Percentiles rank a stretch among this genome's conserved stretches.
Evolutionary conservation across 2,113 vertebrate genomes (phyloP).

Genomic region (Cyprinodon brontotheroides): DNA sequence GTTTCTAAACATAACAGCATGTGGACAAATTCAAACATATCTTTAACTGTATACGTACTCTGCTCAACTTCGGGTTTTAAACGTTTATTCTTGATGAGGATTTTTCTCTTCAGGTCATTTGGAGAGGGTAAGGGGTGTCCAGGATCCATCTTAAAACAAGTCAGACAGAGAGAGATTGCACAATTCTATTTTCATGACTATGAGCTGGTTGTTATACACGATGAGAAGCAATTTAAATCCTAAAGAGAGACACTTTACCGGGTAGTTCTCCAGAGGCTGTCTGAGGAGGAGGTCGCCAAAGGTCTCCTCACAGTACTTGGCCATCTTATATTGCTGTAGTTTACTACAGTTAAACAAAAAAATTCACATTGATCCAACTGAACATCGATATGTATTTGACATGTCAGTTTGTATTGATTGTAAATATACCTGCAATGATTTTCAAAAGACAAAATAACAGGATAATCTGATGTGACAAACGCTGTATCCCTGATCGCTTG

Average conservation of each 20-base stretch:
- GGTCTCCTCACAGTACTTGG: constrained; percentile 97
- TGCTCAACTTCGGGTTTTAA: constrained; percentile 98
- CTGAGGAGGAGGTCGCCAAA: constrained; percentile 96
- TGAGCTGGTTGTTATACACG: background rate
- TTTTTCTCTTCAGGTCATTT: constrained; percentile 95
- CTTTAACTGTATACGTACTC: constrained; percentile 80
- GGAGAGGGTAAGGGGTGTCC: constrained; percentile 91
- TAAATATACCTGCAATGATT: constrained; percentile 94
- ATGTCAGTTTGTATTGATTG: background rate
- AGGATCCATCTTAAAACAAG: constrained; percentile 86
- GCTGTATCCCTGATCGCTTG: constrained; percentile 98
- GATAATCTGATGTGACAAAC: constrained; percentile 94
- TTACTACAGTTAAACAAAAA: constrained; percentile 81
- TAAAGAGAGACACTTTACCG: constrained; percentile 77
- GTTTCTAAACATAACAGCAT: background rate
- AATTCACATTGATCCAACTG: background rate
- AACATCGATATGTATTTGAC: background rate
- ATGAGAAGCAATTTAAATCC: background rate
- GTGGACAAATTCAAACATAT: background rate
- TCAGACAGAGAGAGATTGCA: background rate
- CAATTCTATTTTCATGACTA: background rate
- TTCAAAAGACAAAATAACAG: constrained; percentile 98
- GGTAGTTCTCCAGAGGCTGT: constrained; percentile 88
- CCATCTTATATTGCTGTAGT: constrained; percentile 99
- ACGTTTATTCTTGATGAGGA: constrained; percentile 98